Evolutionary conservation across 2,797 vertebrate genomes (phyloP).

Genomic region (Babyrousa celebensis): DNA sequence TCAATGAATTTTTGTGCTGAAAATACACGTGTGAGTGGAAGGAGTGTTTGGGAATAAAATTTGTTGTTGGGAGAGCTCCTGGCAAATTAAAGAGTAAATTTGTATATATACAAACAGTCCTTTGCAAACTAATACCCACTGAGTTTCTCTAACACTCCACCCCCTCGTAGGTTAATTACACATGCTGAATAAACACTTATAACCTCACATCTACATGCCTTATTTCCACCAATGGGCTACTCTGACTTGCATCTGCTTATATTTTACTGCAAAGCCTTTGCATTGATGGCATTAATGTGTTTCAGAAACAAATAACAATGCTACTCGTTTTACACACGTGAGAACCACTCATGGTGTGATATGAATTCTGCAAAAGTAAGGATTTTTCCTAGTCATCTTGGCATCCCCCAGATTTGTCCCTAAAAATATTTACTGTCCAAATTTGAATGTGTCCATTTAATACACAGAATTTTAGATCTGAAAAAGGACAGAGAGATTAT

Average conservation of each 20-base stretch:
- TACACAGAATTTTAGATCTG: background rate
- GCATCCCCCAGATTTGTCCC: background rate
- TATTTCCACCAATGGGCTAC: background rate
- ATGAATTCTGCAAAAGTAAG: background rate
- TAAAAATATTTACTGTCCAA: background rate
- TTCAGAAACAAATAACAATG: constrained; percentile 66
- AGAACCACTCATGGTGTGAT: background rate
- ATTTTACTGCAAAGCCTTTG: background rate
- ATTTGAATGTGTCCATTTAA: background rate
- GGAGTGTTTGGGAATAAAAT: background rate
- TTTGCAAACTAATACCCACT: background rate
- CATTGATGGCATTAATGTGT: background rate
- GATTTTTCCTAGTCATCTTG: background rate
- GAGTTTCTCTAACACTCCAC: background rate
- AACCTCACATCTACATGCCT: background rate
- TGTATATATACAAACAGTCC: background rate
- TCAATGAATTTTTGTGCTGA: constrained; percentile 5
- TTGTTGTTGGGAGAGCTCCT: background rate
- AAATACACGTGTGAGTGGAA: constrained; percentile 17
- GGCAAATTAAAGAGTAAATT: background rate
- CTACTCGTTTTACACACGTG: constrained; percentile 33
- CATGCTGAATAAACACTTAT: background rate
- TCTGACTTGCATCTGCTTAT: background rate
- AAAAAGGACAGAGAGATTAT: background rate
- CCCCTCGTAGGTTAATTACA: background rate